phyloP scores from a whole-genome alignment of 2,888 invertebrate species.

The Lycia hirtaria region DNA sequence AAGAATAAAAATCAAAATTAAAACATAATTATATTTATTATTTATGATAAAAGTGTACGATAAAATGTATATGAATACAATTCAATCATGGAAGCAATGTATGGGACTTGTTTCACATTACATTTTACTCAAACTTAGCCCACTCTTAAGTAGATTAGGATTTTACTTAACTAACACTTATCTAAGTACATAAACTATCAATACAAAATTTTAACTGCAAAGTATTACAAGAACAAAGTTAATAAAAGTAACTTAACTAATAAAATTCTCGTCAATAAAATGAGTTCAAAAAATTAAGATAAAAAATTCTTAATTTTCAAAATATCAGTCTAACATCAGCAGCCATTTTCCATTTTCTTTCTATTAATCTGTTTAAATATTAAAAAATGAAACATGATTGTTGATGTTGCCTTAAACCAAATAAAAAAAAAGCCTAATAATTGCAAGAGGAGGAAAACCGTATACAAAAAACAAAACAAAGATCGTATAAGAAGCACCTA shows the following conservation, averaged over 20 bases:
- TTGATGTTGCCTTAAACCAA: slow-evolving; percentile 63
- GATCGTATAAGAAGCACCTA: slow-evolving; percentile 53
- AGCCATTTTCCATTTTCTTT: slow-evolving; percentile 54
- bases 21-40: slow-evolving; percentile 66
- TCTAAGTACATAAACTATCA: slow-evolving; percentile 31
- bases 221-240: slow-evolving; percentile 26
- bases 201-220: slow-evolving; percentile 41
- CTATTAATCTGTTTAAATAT: slow-evolving; percentile 17
- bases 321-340: slow-evolving; percentile 66
- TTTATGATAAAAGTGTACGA: slow-evolving; percentile 52
- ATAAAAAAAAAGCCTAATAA: too few relatives aligned
- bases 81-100: slow-evolving; percentile 74
- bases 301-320: slow-evolving; percentile 37
- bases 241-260: slow-evolving; percentile 25
- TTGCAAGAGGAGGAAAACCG: slow-evolving; percentile 36
- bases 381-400: slow-evolving; percentile 54
- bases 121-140: slow-evolving; percentile 44
- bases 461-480: slow-evolving; percentile 37
- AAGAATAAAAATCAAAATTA: slow-evolving; percentile 34
- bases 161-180: slow-evolving; percentile 24
- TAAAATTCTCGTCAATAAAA: slow-evolving; percentile 29
- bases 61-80: slow-evolving; percentile 75
- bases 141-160: slow-evolving; percentile 40
- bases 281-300: slow-evolving; percentile 45
- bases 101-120: slow-evolving; percentile 67